These are phyloP conservation scores for Lydus trimaculatus DNA, from an alignment of 2,888 invertebrate species.

Conservation along the genomic window DNA sequence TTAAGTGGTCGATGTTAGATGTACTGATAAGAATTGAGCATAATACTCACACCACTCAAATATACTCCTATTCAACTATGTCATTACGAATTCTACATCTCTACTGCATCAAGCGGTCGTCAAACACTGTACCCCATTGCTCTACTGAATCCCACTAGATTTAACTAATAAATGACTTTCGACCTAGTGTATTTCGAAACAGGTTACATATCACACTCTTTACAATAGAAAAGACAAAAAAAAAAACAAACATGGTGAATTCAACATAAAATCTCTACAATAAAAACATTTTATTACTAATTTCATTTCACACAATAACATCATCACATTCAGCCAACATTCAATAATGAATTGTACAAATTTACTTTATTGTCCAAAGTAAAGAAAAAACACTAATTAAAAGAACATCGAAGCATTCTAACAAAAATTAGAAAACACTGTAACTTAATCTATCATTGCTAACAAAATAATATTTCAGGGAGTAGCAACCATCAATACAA, in stretches of 20 bases:
- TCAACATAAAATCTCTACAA: conserved; percentile 16
- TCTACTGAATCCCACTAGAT: conserved; percentile 35
- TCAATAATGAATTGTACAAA: conserved; percentile 20
- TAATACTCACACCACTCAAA: conserved; percentile 22
- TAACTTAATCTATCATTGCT: neutral
- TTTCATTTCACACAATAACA: conserved; percentile 16
- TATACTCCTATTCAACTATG: conserved; percentile 28
- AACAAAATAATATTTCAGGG: neutral
- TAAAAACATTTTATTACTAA: conserved; percentile 26
- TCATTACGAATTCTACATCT: conserved; percentile 39
- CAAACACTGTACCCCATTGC: conserved; percentile 35
- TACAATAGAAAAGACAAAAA: neutral
- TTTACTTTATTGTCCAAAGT: conserved; percentile 14
- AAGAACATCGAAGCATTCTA: neutral
- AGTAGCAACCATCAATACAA: neutral
- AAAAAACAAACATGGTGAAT: conserved; percentile 9
- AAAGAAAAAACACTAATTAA: neutral
- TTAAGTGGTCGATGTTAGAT: conserved; percentile 31
- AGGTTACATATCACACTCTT: conserved; percentile 30
- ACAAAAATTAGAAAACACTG: neutral
- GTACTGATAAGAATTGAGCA: neutral
- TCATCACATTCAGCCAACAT: conserved; percentile 18
- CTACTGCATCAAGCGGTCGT: conserved; percentile 38
- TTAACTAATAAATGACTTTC: conserved; percentile 42
- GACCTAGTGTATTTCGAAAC: conserved; percentile 37